Base-by-base conservation (phyloP, 2,888 invertebrate species). In the Dicyrtomina minuta region DNA sequence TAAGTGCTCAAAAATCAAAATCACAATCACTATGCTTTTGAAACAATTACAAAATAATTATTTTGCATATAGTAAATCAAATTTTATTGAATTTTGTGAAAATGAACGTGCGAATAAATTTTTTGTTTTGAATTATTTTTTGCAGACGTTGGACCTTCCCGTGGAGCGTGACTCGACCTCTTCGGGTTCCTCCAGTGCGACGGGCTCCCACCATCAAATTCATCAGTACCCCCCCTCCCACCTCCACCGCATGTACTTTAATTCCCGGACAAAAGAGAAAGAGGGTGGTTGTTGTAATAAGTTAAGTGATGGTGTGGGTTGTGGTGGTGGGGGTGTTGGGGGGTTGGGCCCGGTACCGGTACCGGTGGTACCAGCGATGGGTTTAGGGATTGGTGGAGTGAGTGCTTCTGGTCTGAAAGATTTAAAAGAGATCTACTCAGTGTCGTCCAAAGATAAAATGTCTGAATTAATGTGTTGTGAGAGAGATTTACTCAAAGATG, bases 91-190 rank as follows among this genome's bases (percentile, higher is more conserved):
- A 24, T 8, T 24, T 24, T 55, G 24, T n/a, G 20, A 55, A 10
- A 26, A 55, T 26, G 49, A 49, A 49, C 6, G 49, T 49, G n/a
- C 17, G 17, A 12, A 6, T n/a, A n/a, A 22, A 24, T 24, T 55
- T 24, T 55, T 20, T 55, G n/a, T n/a, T n/a, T n/a, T n/a, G n/a
- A n/a, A n/a, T 27, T 5, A 56, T 27, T 73, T 72, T 76, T 83
- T 82, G 0, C 84, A 94, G 94, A 91, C 93, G 78, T 85, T 95
- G 80, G 91, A 95, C 83, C 87, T 96, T 80, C 91, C 91, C 71
- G 87, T 89, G 80, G 90, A 90, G 80, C 89, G 88, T 80, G 92
- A 92, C 80, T 90, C 90, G 27, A 67, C 67, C 6, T 88, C 89
- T 62, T 90, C 89, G 80, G 90, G 90, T 67, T 88, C 84, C n/a